Evolutionary conservation across 1,140 invertebrate genomes (phyloP).

Genomic region (Rhopalosiphum maidis): DNA sequence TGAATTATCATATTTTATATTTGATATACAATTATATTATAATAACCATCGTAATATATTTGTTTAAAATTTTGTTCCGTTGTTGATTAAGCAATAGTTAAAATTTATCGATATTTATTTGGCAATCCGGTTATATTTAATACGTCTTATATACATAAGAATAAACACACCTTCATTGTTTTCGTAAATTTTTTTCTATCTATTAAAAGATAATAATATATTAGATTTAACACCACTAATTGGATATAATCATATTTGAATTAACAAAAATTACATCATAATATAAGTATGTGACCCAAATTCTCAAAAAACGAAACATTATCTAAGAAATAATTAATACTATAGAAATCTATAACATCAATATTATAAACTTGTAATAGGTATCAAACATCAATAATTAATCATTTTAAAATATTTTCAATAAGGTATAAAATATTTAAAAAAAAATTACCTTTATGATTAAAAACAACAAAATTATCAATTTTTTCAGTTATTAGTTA

Average conservation of each 20-base stretch:
- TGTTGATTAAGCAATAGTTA: not conserved
- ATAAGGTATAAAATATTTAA: not conserved
- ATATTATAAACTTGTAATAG: not conserved
- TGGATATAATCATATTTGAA: not conserved
- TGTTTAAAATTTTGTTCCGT: not conserved
- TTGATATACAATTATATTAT: not conserved
- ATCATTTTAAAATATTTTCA: not conserved
- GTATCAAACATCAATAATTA: not conserved
- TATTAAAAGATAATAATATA: not conserved
- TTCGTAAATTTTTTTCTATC: not conserved
- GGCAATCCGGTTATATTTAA: not conserved
- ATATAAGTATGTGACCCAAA: not conserved
- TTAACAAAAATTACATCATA: not conserved
- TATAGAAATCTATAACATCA: not conserved
- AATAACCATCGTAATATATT: not conserved
- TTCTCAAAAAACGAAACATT: not conserved
- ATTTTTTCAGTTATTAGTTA: no score
- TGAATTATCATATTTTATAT: not conserved
- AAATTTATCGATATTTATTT: not conserved
- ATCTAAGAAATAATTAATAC: not conserved
- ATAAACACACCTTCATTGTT: not conserved
- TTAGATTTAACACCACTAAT: not conserved
- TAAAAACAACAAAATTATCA: not conserved
- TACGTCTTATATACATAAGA: not conserved
- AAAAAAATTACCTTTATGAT: not conserved